These are phyloP conservation scores for Helicoverpa zea DNA, from an alignment of 1,140 invertebrate genomes.

Conservation along the genomic window DNA sequence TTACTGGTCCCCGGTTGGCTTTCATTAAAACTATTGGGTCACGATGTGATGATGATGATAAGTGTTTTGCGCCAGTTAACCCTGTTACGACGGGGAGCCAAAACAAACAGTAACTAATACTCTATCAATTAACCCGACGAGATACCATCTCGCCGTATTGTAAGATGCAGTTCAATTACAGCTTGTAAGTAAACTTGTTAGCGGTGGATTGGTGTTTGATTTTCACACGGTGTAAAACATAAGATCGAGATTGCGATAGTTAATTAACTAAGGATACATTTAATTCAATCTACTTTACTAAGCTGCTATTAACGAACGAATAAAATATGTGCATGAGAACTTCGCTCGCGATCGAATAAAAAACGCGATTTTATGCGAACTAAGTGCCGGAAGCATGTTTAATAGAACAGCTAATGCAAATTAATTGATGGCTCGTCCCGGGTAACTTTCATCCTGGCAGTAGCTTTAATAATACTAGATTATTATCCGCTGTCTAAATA, in stretches of 20 bases:
- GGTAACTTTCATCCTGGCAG: neutral
- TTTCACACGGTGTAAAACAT: constrained; percentile 34
- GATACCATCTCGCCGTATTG: constrained; percentile 28
- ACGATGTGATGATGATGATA: constrained; percentile 64
- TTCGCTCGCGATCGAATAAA: neutral
- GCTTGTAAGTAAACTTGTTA: constrained; percentile 39
- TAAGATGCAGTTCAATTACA: constrained; percentile 40
- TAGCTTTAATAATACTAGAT: constrained; percentile 45
- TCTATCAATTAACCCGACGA: constrained; percentile 38
- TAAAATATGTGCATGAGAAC: neutral
- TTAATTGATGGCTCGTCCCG: constrained; percentile 13
- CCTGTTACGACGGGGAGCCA: constrained; percentile 38
- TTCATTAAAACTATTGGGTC: constrained; percentile 76
- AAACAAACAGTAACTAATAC: constrained; percentile 46
- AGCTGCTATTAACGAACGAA: neutral
- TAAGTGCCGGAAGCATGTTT: neutral
- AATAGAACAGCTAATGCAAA: constrained; percentile 12
- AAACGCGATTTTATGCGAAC: neutral
- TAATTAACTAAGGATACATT: constrained; percentile 13
- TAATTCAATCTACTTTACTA: neutral
- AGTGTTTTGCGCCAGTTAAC: constrained; percentile 59
- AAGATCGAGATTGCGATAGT: constrained; percentile 13
- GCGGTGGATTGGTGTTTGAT: constrained; percentile 26
- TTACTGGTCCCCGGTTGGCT: constrained; percentile 63
- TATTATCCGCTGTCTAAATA: constrained; percentile 48